Base-by-base conservation (phyloP, 2,797 vertebrate species). In the Mormyrus proboscirostris region DNA sequence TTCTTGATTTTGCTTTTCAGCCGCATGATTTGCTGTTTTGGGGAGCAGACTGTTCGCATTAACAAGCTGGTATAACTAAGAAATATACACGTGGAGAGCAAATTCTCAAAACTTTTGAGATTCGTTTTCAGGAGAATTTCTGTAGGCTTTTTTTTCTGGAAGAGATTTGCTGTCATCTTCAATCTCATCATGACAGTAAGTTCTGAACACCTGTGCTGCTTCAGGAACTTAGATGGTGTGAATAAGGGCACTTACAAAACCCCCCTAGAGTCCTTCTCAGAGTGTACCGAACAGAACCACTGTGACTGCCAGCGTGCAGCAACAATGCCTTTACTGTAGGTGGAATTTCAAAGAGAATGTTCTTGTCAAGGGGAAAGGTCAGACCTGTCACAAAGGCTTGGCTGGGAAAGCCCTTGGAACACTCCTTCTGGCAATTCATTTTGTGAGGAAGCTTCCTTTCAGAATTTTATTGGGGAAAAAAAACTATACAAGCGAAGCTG, bases 331-430 rank as follows among this genome's bases (percentile, higher is more conserved):
- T 55, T 29, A 12, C 25, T 55, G 6, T 55, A 1, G 50, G 12
- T 57, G 50, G 50, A 38, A 55, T 41, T 87, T 55, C 85, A 87
- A 29, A 87, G 47, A 85, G 47, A 85, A 50, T 87, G 33, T 57
- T 87, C 85, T 87, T 87, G 50, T 87, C 53, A 87, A 87, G 85
- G 22, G 25, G 51, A 87, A 87, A 87, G 85, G 50, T 57, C 25
- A 87, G 29, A 1, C 51, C 2, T 41, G 85, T 55, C 50, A 87
- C 33, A 57, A 87, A 87, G 53, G n/a, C 47, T 44, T 25, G 82
- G 82, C 47, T 49, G 82, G 82, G 82, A 51, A 25, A 50, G 16
- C 53, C 85, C 50, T 87, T 41, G 53, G 19, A 55, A 55, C 10
- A 4, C 29, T 25, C 51, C 25, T 86, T 55, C 51, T 41, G 53